phyloP scores from a whole-genome alignment of 2,888 invertebrate genomes.

The Euspilapteryx auroguttella region DNA sequence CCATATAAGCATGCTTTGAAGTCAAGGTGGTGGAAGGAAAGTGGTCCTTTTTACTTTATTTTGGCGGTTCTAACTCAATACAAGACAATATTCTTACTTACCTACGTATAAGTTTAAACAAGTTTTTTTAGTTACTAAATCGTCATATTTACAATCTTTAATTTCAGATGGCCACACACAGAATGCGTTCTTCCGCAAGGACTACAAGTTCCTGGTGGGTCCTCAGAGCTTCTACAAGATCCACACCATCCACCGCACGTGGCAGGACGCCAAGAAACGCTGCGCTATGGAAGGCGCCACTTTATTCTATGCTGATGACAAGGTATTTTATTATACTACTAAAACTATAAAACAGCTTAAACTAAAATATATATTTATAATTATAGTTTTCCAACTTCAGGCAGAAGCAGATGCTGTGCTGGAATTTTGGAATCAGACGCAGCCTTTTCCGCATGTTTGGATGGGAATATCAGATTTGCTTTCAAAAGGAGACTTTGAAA shows the following conservation, averaged over 20 bases:
- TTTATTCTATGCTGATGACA: constrained; percentile 26
- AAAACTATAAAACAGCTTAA: no score
- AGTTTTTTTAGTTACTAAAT: no score
- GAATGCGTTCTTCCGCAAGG: constrained; percentile 26
- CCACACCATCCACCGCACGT: constrained; percentile 21
- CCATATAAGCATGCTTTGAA: no score
- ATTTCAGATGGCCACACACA: constrained; percentile 25
- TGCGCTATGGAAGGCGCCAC: constrained; percentile 27
- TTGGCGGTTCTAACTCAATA: no score
- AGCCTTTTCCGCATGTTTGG: constrained; percentile 13
- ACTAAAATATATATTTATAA: no score
- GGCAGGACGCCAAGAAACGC: constrained; percentile 22
- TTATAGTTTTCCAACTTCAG: no score
- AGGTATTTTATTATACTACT: no score
- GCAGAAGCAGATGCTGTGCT: constrained; percentile 18
- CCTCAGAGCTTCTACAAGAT: constrained; percentile 32
- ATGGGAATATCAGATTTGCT: constrained; percentile 22
- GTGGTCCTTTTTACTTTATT: no score
- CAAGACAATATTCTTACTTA: no score
- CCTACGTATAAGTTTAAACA: no score
- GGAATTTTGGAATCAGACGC: constrained; percentile 14
- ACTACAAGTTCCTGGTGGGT: constrained; percentile 23
- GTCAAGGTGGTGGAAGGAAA: no score
- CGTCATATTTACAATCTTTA: no score
- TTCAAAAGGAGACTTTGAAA: constrained; percentile 23